These are phyloP conservation scores for Oreochromis aureus DNA, from an alignment of 2,113 vertebrate species.

Conservation along the genomic window DNA sequence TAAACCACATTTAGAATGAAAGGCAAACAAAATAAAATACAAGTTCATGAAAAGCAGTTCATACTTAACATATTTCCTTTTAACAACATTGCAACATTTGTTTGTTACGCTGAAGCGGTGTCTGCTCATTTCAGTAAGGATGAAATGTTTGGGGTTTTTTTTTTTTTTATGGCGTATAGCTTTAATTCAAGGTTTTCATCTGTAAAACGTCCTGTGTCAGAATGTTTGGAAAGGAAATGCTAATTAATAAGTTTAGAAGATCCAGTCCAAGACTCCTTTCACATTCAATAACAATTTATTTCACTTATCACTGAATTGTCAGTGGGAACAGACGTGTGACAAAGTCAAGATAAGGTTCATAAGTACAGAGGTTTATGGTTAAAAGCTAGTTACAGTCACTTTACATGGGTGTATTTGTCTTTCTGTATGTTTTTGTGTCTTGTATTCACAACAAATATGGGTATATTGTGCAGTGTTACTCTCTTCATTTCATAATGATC, in stretches of 20 bases:
- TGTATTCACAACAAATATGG: background rate
- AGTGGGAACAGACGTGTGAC: background rate
- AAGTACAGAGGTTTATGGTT: background rate
- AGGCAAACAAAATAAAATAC: background rate
- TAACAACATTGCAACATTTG: background rate
- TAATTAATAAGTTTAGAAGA: background rate
- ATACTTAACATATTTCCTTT: background rate
- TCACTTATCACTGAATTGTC: background rate
- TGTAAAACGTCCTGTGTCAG: background rate
- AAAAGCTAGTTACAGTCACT: background rate
- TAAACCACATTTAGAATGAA: background rate
- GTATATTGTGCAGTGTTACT: background rate
- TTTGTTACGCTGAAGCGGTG: background rate
- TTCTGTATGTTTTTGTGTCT: background rate
- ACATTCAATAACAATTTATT: background rate
- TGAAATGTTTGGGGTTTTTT: too few species aligned
- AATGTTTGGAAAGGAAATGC: background rate
- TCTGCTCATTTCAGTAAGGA: background rate
- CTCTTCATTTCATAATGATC: background rate
- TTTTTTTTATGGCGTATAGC: background rate
- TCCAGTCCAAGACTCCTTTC: background rate
- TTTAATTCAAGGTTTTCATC: background rate
- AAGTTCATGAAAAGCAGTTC: background rate
- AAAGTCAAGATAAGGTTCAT: background rate
- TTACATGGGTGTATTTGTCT: background rate